phyloP scores from a whole-genome alignment of 2,888 invertebrate species.

The Temnothorax rugatulus region DNA sequence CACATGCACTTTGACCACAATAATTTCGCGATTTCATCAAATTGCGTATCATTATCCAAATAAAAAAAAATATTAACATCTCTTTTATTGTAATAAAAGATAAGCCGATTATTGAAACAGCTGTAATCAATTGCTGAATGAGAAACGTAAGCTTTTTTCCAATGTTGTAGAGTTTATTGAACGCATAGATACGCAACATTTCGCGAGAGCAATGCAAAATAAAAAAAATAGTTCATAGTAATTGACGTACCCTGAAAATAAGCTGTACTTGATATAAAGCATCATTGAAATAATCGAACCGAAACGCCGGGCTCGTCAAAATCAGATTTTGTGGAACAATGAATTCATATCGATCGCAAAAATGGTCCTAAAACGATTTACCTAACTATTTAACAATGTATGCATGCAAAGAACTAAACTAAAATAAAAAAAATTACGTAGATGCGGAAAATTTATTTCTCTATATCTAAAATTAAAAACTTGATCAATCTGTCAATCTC shows the following conservation, averaged over 20 bases:
- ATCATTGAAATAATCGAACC: slow-evolving; percentile 23
- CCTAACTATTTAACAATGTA: neutral
- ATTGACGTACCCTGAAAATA: slow-evolving; percentile 12
- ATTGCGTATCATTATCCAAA: neutral
- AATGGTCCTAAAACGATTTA: neutral
- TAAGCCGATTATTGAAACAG: slow-evolving; percentile 20
- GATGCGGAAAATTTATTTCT: neutral
- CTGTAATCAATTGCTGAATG: neutral
- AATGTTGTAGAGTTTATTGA: neutral
- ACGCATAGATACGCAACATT: neutral
- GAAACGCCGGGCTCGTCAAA: neutral
- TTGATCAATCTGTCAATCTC: neutral
- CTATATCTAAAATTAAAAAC: neutral
- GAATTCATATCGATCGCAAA: neutral
- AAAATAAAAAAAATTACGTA: neutral
- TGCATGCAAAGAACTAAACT: neutral
- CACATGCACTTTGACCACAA: neutral
- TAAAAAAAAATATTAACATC: neutral
- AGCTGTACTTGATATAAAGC: neutral
- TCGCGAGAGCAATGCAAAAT: neutral
- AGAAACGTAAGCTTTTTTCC: neutral
- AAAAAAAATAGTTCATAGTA: slow-evolving; percentile 11
- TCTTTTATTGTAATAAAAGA: neutral
- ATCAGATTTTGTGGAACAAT: neutral
- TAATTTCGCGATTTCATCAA: slow-evolving; percentile 11